Evolutionary conservation across 2,113 vertebrate genomes (phyloP).

Genomic region (Chascanopsetta lugubris): DNA sequence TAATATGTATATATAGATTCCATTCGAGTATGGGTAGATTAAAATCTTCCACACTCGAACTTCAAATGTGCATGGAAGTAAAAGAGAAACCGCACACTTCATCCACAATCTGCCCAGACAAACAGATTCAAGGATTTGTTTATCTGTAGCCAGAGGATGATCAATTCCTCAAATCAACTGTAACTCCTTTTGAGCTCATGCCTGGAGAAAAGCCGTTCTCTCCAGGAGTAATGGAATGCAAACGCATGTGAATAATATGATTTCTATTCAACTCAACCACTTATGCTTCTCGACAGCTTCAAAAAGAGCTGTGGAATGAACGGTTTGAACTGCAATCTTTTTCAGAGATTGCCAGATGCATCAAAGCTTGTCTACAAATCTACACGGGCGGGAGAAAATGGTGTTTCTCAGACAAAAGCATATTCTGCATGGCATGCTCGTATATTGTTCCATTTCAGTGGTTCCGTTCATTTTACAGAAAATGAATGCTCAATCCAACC

Average conservation of each 20-base stretch:
- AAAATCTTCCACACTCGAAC: no score
- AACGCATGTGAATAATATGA: slow-evolving; percentile 50
- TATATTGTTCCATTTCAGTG: slow-evolving; percentile 1
- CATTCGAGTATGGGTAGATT: no score
- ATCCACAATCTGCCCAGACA: slow-evolving; percentile 27
- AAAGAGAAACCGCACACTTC: no score
- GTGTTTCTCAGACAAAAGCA: neutral
- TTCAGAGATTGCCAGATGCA: slow-evolving; percentile 1
- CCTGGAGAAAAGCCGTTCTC: slow-evolving; percentile 47
- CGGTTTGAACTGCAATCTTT: slow-evolving; percentile 13
- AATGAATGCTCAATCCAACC: neutral
- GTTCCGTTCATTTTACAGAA: neutral
- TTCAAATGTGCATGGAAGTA: no score
- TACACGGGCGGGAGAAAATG: neutral
- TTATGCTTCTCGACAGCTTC: slow-evolving; percentile 27
- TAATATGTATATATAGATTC: no score
- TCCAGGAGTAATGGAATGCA: slow-evolving; percentile 51
- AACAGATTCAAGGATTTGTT: slow-evolving; percentile 47
- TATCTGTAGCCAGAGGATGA: slow-evolving; percentile 58
- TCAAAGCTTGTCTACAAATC: slow-evolving; percentile 4
- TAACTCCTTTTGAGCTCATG: slow-evolving; percentile 62
- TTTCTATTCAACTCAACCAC: slow-evolving; percentile 29
- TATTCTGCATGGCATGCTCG: neutral
- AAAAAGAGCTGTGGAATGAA: slow-evolving; percentile 7
- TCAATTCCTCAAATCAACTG: slow-evolving; percentile 59